Percentiles rank a stretch among this genome's conserved stretches.
Evolutionary conservation across 2,113 vertebrate genomes (phyloP).

Genomic region (Phoxinus phoxinus): DNA sequence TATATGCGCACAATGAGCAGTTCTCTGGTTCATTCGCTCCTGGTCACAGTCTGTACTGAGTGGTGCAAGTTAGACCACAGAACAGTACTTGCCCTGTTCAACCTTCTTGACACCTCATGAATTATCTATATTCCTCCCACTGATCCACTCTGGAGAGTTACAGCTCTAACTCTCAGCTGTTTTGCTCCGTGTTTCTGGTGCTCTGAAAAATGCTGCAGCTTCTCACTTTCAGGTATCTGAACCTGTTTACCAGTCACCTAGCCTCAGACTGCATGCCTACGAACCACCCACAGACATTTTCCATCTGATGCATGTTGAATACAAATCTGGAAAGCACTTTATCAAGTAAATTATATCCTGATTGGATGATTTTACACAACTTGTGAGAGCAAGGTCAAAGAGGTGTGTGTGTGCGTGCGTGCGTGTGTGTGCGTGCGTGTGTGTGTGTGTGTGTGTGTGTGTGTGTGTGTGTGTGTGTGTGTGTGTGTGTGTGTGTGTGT

Average conservation of each 20-base stretch:
- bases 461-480: background rate
- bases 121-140: constrained; percentile 51
- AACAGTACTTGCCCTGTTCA: constrained; percentile 33
- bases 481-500: background rate
- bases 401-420: background rate
- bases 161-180: constrained; percentile 40
- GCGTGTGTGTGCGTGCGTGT: background rate
- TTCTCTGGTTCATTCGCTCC: constrained; percentile 4
- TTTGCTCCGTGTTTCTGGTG: constrained; percentile 20
- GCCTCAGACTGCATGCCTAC: constrained; percentile 2
- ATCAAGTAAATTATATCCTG: background rate
- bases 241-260: background rate
- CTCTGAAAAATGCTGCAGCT: background rate
- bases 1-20: background rate
- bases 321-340: constrained; percentile 2
- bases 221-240: constrained; percentile 19
- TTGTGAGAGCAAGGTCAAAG: background rate
- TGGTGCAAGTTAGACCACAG: constrained; percentile 32
- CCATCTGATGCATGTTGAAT: background rate
- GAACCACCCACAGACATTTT: constrained; percentile 8
- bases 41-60: constrained; percentile 25
- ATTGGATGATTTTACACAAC: constrained; percentile 1
- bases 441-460: background rate
- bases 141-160: constrained; percentile 44
- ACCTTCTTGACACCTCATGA: constrained; percentile 44